These are phyloP conservation scores for Temnothorax ravouxi DNA, from an alignment of 2,888 invertebrate genomes.

Conservation along the genomic window DNA sequence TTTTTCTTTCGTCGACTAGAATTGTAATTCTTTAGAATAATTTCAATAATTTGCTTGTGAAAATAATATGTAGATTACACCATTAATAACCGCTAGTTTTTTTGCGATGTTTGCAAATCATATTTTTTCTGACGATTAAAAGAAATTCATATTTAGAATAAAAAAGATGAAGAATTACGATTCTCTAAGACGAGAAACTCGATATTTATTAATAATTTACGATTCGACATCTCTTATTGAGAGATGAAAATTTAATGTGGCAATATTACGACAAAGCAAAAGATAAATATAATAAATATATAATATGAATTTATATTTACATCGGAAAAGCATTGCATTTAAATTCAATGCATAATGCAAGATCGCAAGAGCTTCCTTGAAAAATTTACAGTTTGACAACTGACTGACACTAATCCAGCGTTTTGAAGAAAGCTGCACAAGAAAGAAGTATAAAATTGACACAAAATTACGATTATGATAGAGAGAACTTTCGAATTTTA, in stretches of 20 bases:
- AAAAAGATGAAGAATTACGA: not conserved
- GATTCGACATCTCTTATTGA: not conserved
- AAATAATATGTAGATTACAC: not conserved
- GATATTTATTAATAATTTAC: constrained; percentile 28
- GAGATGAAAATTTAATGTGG: constrained; percentile 27
- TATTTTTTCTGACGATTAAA: not conserved
- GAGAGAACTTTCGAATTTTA: not conserved
- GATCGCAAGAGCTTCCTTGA: not conserved
- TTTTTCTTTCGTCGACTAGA: not conserved
- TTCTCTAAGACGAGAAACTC: not conserved
- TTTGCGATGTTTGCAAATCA: not conserved
- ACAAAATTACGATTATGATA: constrained; percentile 17
- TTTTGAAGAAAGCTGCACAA: not conserved
- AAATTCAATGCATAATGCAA: constrained; percentile 43
- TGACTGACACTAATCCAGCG: constrained; percentile 8
- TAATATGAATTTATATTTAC: constrained; percentile 20
- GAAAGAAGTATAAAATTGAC: not conserved
- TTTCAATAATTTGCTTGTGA: not conserved
- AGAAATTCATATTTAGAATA: not conserved
- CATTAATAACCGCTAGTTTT: not conserved
- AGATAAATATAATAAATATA: not conserved
- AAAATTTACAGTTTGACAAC: constrained; percentile 26
- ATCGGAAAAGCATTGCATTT: constrained; percentile 22
- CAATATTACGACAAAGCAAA: not conserved
- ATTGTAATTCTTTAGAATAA: not conserved